Percentiles rank a stretch among this genome's conserved stretches.
These are phyloP conservation scores for Choristoneura fumiferana DNA, from an alignment of 1,140 invertebrate species.

Conservation along the genomic window DNA sequence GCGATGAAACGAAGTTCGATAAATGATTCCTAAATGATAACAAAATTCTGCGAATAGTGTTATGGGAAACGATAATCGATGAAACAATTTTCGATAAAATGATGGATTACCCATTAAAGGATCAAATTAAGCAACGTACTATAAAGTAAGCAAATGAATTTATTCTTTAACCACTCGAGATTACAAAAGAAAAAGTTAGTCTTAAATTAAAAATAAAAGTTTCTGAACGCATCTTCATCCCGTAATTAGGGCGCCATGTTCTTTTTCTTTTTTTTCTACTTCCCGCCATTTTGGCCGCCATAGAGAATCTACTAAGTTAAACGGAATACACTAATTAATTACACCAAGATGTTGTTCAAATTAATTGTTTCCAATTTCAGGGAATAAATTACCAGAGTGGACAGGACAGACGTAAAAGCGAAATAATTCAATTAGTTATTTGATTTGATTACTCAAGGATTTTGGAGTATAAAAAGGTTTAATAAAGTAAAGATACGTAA, in stretches of 20 bases:
- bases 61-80: too few species aligned
- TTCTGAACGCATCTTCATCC: background rate
- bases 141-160: too few species aligned
- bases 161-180: background rate
- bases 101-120: too few species aligned
- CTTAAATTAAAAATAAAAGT: background rate
- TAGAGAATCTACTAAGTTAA: background rate
- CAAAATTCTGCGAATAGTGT: too few species aligned
- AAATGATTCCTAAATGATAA: too few species aligned
- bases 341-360: background rate
- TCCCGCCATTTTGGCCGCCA: slow-evolving; percentile 9
- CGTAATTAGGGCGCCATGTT: background rate
- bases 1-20: too few species aligned
- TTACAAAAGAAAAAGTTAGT: background rate
- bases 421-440: background rate
- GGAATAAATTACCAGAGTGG: background rate
- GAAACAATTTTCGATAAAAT: too few species aligned
- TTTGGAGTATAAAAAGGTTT: too few species aligned
- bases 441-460: too few species aligned
- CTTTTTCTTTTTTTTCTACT: slow-evolving; percentile 3
- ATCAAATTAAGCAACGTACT: too few species aligned
- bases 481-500: too few species aligned
- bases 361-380: background rate
- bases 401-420: background rate
- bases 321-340: slow-evolving; percentile 3